Conservation (phyloP, 2,113 vertebrate genomes). For the Eclectus roratus region DNA sequence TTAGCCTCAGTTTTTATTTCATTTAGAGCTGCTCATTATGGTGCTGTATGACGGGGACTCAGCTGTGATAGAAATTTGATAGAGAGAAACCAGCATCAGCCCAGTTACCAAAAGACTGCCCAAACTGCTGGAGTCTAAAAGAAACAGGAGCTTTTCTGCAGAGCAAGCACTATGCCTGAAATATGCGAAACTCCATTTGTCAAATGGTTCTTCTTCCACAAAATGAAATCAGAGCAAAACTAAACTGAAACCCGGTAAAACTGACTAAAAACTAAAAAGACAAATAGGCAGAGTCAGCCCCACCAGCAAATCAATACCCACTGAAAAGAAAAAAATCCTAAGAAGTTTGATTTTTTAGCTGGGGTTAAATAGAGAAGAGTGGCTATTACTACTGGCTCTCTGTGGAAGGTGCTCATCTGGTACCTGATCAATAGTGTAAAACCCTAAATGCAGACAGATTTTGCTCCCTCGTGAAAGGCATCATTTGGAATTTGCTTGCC, state of each 20-base stretch:
- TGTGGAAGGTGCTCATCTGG: neutral
- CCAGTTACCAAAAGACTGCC: neutral
- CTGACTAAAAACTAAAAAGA: neutral
- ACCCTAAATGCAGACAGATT: neutral
- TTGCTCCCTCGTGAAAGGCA: neutral
- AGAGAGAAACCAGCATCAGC: neutral
- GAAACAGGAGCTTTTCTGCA: neutral
- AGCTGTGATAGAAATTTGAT: neutral
- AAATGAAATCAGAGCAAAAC: neutral
- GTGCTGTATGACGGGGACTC: neutral
- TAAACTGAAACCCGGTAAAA: neutral
- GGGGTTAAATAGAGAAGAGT: neutral
- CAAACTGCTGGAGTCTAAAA: neutral
- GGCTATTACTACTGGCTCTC: neutral
- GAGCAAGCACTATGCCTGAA: neutral
- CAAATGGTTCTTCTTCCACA: neutral
- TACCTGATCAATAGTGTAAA: neutral
- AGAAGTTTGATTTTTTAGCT: neutral
- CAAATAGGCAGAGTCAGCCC: neutral
- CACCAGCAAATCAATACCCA: neutral
- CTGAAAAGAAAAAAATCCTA: neutral
- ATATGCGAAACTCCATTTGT: neutral
- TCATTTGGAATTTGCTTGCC: neutral
- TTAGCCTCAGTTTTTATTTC: neutral
- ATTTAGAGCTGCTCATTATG: neutral